These are phyloP conservation scores for Apocrypta bakeri DNA, from an alignment of 1,140 invertebrate species.

Conservation along the genomic window DNA sequence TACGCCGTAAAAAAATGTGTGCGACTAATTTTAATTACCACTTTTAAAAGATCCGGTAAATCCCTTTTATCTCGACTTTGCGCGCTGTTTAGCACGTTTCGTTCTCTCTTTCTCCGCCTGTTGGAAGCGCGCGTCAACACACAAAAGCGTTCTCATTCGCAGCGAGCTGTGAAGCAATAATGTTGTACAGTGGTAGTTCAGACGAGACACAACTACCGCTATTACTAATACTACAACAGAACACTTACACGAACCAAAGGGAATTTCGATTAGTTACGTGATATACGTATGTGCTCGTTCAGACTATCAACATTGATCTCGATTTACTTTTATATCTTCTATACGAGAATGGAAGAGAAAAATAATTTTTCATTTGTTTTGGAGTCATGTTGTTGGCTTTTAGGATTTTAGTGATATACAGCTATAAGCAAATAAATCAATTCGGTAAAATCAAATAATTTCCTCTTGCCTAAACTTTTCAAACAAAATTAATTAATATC, in stretches of 20 bases:
- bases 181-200: background rate
- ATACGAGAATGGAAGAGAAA: background rate
- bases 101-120: background rate
- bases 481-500: no score
- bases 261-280: background rate
- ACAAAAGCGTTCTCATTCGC: constrained; percentile 55
- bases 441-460: no score
- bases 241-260: background rate
- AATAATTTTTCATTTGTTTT: background rate
- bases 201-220: background rate
- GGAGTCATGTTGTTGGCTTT: no score
- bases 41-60: background rate
- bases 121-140: background rate
- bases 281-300: background rate
- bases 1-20: no score
- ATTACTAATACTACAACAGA: background rate
- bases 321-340: background rate
- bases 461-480: no score
- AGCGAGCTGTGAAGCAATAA: background rate
- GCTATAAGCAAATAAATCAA: no score
- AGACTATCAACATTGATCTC: background rate
- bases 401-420: no score
- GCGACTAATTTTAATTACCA: background rate
- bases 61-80: background rate
- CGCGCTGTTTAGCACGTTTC: background rate